These are phyloP conservation scores for Phortica variegata DNA, from an alignment of 1,140 invertebrate genomes.

Conservation along the genomic window DNA sequence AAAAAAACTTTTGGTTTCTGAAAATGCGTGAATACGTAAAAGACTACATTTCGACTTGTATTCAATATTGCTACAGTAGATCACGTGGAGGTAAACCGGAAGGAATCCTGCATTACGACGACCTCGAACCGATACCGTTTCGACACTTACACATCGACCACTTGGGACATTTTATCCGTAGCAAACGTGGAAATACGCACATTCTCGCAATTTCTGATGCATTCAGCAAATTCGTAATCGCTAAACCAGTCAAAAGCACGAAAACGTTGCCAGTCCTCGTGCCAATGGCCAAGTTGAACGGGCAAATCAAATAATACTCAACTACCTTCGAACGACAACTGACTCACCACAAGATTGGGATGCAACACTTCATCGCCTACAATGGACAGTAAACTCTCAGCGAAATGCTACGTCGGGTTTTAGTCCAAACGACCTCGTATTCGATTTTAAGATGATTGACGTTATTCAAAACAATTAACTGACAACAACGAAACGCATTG, in stretches of 20 bases:
- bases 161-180: slow-evolving; percentile 32
- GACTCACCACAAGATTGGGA: slow-evolving; percentile 25
- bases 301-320: slow-evolving; percentile 22
- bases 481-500: background rate
- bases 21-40: slow-evolving; percentile 30
- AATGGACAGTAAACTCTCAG: slow-evolving; percentile 33
- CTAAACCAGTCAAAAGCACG: slow-evolving; percentile 14
- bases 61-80: slow-evolving; percentile 29
- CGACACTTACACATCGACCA: slow-evolving; percentile 39
- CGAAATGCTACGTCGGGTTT: slow-evolving; percentile 21
- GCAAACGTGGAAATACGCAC: slow-evolving; percentile 51
- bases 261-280: slow-evolving; percentile 21
- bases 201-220: slow-evolving; percentile 56
- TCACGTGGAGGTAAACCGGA: slow-evolving; percentile 22
- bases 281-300: slow-evolving; percentile 31
- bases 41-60: slow-evolving; percentile 17
- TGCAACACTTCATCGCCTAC: slow-evolving; percentile 12
- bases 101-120: slow-evolving; percentile 30
- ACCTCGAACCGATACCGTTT: slow-evolving; percentile 35
- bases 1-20: slow-evolving; percentile 36
- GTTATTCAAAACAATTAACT: slow-evolving; percentile 3
- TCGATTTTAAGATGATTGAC: slow-evolving; percentile 10
- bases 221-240: slow-evolving; percentile 23
- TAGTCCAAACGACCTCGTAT: slow-evolving; percentile 27
- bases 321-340: slow-evolving; percentile 6